Base-by-base conservation (phyloP, 1,140 invertebrate genomes). In the Euura lappo region DNA sequence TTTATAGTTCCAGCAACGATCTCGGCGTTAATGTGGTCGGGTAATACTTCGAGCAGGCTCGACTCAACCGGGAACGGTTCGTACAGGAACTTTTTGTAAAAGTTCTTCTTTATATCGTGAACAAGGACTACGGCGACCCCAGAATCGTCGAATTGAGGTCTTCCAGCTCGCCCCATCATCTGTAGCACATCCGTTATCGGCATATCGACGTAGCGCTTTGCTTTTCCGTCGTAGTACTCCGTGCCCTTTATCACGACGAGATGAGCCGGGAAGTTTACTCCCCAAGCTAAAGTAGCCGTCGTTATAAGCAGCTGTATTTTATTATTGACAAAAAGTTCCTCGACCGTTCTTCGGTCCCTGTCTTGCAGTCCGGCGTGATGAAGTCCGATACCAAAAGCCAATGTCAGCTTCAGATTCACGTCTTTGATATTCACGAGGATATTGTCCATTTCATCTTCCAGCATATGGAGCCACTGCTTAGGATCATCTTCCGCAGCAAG, bases 31-130 rank as follows among this genome's bases (percentile, higher is more conserved):
- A 99, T 90, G 87, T 99, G 99, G 87, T 99, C 98, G 1, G 98
- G 92, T 10, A 99, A 85, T 0, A 99, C 98, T 71, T 93, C 91
- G 6, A 99, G 85, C 11, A 99, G 86, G 85, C 94, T 98, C 0
- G 98, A 99, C 85, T 99, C 99, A 0, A 99, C 98, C 0, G 99
- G 99, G 86, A 99, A 99, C 0, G 99, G 99, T 85, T 99, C 97
- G 84, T 99, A 99, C 0, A 99, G 86, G 86, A 99, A 99, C 84
- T 98, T 98, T 83, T 99, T 99, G 87, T 99, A 99, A 89, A 99
- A 99, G 84, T 97, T 96, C 86, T 99, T 99, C 87, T 99, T 99
- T 43, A 96, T 92, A 81, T 99, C 98, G 79, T 99, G 98, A 1
- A 99, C 98, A 71, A 99, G 90, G 6, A 99, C 96, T 10, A 99